Evolutionary conservation across 2,888 invertebrate genomes (phyloP), one percentile per base, ranked within the genome.

Genomic region (Rhimphoctona megacephalus): DNA sequence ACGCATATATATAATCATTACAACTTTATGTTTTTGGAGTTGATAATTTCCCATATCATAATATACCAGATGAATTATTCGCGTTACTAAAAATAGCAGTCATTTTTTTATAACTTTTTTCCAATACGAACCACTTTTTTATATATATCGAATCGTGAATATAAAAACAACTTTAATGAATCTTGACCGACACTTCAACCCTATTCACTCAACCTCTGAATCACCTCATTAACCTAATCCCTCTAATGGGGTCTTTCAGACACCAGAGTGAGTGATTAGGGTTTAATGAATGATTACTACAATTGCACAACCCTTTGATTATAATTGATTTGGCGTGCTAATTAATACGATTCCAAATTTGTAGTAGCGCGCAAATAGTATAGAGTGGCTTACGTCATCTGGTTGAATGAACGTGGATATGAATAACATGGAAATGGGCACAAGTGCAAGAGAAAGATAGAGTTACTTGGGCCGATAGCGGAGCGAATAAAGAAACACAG

Each of bases 321-420:
- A 25, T 25, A 11, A 14, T 25, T 25, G 25, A 57, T 9, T 57
- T 57, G 14, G 5, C 17, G 0, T 17, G 46, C 22, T 54, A 57
- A 30, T 57, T 57, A 0, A 14, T n/a, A 57, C 57, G 5, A 14
- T 61, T 61, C 14, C 2, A 61, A 61, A 61, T 61, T 61, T 14
- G 30, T 30, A 61, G 61, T 6, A 30, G 17, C 30, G 14, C 61
- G 61, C 61, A 30, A 25, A 25, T 57, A 25, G 25, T 30, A 5
- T 22, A n/a, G 0, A 57, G 57, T 25, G 25, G 61, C 61, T 25
- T 17, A 61, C 61, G 61, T 30, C 61, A 61, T 61, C 61, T 61
- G 61, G 61, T 30, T 61, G 61, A 61, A 61, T 61, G 61, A 30
- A 30, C 30, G 61, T 30, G 14, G 61, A 61, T 61, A 61, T 30